Percentiles rank a stretch among this genome's conserved stretches.
phyloP scores from a whole-genome alignment of 2,797 vertebrate genomes.

The Phrynocephalus vlangalii region DNA sequence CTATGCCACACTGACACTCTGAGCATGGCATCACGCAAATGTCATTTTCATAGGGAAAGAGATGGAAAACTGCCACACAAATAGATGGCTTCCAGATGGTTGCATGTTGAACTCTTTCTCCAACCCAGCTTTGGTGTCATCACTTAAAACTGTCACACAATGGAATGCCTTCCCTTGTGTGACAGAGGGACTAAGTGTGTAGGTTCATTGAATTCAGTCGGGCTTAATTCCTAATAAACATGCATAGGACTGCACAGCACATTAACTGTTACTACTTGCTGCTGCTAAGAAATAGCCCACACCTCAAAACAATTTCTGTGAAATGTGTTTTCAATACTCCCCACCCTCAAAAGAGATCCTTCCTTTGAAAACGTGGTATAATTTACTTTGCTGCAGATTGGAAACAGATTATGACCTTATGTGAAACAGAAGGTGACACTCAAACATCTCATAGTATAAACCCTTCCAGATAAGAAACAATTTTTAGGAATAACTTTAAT shows the following conservation, averaged over 20 bases:
- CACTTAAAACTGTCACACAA: neutral
- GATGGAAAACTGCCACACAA: neutral
- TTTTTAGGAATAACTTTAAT: neutral
- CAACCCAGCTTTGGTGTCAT: neutral
- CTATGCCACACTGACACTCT: neutral
- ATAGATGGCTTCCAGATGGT: neutral
- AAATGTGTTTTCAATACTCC: neutral
- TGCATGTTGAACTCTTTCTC: neutral
- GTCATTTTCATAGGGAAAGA: neutral
- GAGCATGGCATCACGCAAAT: conserved; percentile 4
- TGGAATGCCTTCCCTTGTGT: neutral
- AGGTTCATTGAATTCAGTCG: neutral
- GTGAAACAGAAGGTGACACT: conserved; percentile 20
- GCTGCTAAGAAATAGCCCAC: neutral
- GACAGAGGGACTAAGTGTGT: neutral
- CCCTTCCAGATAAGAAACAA: neutral
- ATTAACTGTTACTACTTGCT: conserved; percentile 6
- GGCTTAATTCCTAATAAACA: neutral
- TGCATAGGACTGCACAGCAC: neutral
- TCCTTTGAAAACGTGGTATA: conserved; percentile 43
- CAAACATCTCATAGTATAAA: conserved; percentile 39
- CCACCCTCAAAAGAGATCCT: neutral
- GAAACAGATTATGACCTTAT: conserved; percentile 27
- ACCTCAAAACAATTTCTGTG: neutral
- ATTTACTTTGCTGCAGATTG: conserved; percentile 30